Conservation (phyloP, 2,113 vertebrate genomes). For the Poicephalus meyeri region DNA sequence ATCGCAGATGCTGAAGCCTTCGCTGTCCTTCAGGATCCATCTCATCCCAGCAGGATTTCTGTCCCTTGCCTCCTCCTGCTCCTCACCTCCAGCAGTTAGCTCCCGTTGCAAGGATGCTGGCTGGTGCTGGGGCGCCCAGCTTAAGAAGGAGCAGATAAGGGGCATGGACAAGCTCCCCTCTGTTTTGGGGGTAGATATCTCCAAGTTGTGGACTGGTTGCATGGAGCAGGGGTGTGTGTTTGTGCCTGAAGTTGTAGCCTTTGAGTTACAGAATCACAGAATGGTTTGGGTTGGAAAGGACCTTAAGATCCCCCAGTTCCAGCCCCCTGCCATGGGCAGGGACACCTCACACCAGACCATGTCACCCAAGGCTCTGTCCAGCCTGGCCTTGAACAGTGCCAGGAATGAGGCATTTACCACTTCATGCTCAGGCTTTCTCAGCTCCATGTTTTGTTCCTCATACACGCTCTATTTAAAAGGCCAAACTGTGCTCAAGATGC, state of each 20-base stretch:
- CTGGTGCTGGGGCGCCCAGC: neutral
- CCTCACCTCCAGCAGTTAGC: neutral
- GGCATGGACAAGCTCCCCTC: neutral
- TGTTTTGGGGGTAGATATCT: neutral
- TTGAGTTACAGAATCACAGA: neutral
- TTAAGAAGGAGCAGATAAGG: neutral
- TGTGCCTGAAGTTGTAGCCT: neutral
- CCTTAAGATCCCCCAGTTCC: neutral
- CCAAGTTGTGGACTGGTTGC: neutral
- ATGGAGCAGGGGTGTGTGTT: neutral
- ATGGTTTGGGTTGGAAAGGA: neutral
- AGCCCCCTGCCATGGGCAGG: neutral
- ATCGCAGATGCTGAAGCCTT: neutral
- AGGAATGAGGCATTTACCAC: neutral
- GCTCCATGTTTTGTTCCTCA: neutral
- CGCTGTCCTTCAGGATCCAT: neutral
- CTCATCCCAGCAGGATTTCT: neutral
- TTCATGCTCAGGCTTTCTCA: neutral
- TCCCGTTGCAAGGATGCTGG: neutral
- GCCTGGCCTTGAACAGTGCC: neutral
- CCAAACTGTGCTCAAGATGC: neutral
- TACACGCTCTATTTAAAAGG: neutral
- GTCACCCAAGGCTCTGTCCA: neutral
- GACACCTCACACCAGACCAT: neutral
- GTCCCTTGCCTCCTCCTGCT: neutral